Percentiles rank a stretch among this genome's conserved stretches.
Evolutionary conservation across 2,888 invertebrate genomes (phyloP).

Genomic region (Philaethria dido): DNA sequence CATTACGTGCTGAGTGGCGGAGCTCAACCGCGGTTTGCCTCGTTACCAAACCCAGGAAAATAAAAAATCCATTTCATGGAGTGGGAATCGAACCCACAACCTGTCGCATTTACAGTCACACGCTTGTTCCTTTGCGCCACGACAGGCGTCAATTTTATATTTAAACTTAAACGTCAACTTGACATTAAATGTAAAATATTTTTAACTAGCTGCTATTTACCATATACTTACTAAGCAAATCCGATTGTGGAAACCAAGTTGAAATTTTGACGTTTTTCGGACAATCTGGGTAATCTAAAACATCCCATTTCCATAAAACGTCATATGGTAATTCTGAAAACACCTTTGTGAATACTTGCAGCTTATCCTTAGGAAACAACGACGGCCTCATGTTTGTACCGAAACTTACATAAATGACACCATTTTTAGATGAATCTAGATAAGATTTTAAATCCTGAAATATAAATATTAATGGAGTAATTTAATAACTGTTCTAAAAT

Average conservation of each 20-base stretch:
- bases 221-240: conserved; percentile 2
- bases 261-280: conserved; percentile 16
- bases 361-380: conserved; percentile 11
- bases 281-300: not conserved
- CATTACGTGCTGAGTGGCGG: no score
- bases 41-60: no score
- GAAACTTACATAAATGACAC: conserved; percentile 2
- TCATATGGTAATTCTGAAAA: conserved; percentile 12
- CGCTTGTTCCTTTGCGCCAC: no score
- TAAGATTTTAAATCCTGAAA: conserved; percentile 17
- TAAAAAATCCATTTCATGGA: no score
- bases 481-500: not conserved
- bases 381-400: conserved; percentile 16
- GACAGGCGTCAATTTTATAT: not conserved
- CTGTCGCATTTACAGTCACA: no score
- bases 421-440: conserved; percentile 6
- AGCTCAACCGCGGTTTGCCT: no score
- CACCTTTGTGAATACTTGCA: conserved; percentile 9
- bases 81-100: no score
- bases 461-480: not conserved
- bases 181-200: not conserved
- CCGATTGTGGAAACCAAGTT: conserved; percentile 12
- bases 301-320: conserved; percentile 9
- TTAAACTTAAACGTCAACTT: not conserved
- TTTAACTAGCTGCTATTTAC: not conserved